These are phyloP conservation scores for Microtus oregoni DNA, from an alignment of 2,113 vertebrate genomes.

Conservation along the genomic window DNA sequence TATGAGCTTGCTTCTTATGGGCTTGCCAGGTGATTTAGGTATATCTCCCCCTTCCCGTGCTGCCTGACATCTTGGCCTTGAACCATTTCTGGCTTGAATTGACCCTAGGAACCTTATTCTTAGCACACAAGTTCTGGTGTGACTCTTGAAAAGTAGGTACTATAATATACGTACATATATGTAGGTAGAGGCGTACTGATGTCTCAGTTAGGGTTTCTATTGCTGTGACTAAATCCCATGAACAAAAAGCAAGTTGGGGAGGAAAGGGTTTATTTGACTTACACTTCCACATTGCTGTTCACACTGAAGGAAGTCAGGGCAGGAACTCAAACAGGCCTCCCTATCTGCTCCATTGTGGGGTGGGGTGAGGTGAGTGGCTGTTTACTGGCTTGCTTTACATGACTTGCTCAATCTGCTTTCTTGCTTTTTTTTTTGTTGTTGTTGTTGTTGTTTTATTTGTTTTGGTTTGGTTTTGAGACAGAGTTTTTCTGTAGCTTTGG, in stretches of 20 bases:
- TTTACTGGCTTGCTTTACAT: background rate
- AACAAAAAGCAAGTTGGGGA: background rate
- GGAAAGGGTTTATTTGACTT: background rate
- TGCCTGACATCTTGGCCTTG: background rate
- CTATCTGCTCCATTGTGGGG: background rate
- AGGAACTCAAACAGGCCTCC: background rate
- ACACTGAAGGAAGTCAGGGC: background rate
- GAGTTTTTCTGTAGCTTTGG: too few relatives aligned
- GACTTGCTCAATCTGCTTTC: background rate
- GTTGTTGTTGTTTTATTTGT: too few relatives aligned
- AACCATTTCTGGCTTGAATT: background rate
- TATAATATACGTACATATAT: background rate
- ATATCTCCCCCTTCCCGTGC: background rate
- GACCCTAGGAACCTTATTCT: background rate
- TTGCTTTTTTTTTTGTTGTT: background rate
- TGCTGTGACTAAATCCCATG: background rate
- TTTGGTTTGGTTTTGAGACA: too few relatives aligned
- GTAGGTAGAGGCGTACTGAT: background rate
- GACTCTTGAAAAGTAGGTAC: background rate
- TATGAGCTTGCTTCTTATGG: background rate
- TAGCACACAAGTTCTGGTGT: background rate
- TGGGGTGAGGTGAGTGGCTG: background rate
- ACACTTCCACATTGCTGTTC: background rate
- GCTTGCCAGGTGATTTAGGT: background rate
- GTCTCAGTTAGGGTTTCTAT: background rate